A percentile compares a stretch with the other conserved stretches of the same genome.
phyloP scores from a whole-genome alignment of 2,113 vertebrate species.

The Pelodiscus sinensis region DNA sequence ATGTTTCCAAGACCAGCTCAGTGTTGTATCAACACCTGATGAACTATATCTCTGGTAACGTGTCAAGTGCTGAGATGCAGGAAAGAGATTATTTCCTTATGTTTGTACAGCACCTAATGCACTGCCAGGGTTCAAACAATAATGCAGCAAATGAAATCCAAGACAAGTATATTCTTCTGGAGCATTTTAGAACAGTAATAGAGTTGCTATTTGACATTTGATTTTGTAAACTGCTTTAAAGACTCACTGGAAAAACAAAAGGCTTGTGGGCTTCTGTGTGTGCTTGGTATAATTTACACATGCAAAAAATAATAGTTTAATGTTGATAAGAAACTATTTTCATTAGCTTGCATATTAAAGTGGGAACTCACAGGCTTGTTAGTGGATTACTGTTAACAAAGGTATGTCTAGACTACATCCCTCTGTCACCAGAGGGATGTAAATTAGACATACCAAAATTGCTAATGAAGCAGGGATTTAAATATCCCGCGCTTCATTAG shows the following conservation, averaged over 20 bases:
- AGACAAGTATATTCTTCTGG: conserved; percentile 58
- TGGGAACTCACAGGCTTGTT: conserved; percentile 35
- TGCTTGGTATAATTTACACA: not conserved
- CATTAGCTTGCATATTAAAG: conserved; percentile 10
- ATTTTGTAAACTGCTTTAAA: not conserved
- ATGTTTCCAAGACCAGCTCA: not conserved
- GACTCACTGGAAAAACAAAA: conserved; percentile 4
- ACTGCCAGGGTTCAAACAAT: not conserved
- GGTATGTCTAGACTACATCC: no score
- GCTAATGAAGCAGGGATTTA: no score
- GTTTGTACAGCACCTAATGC: not conserved
- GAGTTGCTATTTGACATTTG: not conserved
- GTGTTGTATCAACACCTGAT: not conserved
- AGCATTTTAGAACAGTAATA: conserved; percentile 48
- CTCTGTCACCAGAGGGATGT: no score
- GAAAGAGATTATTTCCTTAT: not conserved
- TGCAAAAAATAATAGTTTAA: conserved; percentile 4
- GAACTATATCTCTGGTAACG: not conserved
- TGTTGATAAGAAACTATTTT: conserved; percentile 27
- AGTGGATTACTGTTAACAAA: conserved; percentile 2
- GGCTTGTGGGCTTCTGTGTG: not conserved
- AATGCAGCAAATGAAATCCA: conserved; percentile 50
- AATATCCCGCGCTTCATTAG: no score
- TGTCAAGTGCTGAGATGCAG: not conserved
- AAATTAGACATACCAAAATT: no score